phyloP scores from a whole-genome alignment of 2,888 invertebrate genomes.

The Amiota mariae region DNA sequence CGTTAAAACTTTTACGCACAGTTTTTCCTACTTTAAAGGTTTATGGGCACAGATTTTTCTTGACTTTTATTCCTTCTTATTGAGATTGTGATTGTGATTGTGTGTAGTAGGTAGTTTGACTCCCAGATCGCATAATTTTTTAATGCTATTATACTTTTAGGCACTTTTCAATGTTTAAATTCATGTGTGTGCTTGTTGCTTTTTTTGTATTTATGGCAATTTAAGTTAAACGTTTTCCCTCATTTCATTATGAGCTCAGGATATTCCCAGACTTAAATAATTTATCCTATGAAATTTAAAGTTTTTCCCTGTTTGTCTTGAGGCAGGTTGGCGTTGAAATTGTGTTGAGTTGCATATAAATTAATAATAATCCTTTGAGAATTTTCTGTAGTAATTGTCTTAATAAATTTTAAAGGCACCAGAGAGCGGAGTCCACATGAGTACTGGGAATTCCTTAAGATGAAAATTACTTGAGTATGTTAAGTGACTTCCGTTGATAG shows the following conservation, averaged over 20 bases:
- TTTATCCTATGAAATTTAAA: not conserved
- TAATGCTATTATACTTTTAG: conserved; percentile 42
- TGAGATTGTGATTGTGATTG: not conserved
- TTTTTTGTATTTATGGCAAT: conserved; percentile 48
- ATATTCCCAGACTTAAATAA: not conserved
- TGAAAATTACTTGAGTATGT: too few relatives aligned
- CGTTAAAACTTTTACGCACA: conserved; percentile 41
- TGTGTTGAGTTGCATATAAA: not conserved
- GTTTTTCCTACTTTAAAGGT: conserved; percentile 33
- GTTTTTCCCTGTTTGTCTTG: not conserved
- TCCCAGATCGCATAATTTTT: conserved; percentile 47
- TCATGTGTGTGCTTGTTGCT: not conserved
- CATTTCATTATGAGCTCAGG: not conserved
- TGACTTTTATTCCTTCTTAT: conserved; percentile 16
- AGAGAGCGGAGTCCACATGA: too few relatives aligned
- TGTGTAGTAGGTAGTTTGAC: not conserved
- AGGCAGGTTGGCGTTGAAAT: not conserved
- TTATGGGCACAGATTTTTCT: conserved; percentile 34
- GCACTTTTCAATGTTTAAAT: conserved; percentile 22
- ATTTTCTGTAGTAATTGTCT: not conserved
- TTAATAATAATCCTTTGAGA: conserved; percentile 11
- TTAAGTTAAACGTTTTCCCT: conserved; percentile 53
- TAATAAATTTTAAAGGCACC: conserved; percentile 1
- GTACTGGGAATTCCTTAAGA: too few relatives aligned
- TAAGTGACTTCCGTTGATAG: too few relatives aligned